Percentiles rank a stretch among this genome's conserved stretches.
Conservation (phyloP, 2,113 vertebrate genomes). For the Pholis gunnellus region DNA sequence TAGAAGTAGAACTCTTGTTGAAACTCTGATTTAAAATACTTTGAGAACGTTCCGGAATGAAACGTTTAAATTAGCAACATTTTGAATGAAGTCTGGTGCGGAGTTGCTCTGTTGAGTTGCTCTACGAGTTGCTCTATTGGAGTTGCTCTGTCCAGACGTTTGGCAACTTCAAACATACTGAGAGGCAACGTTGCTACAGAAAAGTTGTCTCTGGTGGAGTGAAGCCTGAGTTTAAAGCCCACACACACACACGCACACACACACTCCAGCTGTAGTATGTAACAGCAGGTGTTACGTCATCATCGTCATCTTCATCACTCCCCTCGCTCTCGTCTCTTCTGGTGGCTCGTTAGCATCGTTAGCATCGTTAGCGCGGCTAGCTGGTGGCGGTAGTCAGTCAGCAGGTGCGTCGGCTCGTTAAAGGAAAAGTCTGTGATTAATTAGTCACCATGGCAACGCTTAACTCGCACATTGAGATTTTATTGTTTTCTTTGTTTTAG, state of each 20-base stretch:
- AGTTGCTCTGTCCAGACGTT: neutral
- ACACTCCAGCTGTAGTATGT: neutral
- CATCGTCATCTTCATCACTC: slow-evolving; percentile 13
- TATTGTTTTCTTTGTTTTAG: slow-evolving; percentile 28
- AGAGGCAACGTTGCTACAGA: neutral
- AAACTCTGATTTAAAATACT: too few species aligned
- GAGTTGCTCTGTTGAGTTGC: too few species aligned
- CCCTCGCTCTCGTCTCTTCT: neutral
- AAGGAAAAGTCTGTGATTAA: slow-evolving; percentile 24
- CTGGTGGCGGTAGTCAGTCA: slow-evolving; percentile 15
- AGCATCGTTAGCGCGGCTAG: too few species aligned
- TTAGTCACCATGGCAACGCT: slow-evolving; percentile 46
- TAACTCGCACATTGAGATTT: slow-evolving; percentile 38
- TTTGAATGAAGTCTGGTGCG: too few species aligned
- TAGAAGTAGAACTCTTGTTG: too few species aligned
- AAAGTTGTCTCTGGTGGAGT: neutral
- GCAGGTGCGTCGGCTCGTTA: slow-evolving; percentile 4
- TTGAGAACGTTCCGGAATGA: too few species aligned
- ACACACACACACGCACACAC: neutral
- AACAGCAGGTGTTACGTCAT: neutral
- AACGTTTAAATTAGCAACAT: too few species aligned
- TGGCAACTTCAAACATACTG: neutral
- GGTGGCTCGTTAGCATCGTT: slow-evolving; percentile 41
- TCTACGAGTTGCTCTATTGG: too few species aligned
- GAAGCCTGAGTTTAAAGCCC: neutral